A percentile compares a stretch with the other conserved stretches of the same genome.
These are phyloP conservation scores for Alfaro cultratus DNA, from an alignment of 2,797 vertebrate species.

Conservation along the genomic window DNA sequence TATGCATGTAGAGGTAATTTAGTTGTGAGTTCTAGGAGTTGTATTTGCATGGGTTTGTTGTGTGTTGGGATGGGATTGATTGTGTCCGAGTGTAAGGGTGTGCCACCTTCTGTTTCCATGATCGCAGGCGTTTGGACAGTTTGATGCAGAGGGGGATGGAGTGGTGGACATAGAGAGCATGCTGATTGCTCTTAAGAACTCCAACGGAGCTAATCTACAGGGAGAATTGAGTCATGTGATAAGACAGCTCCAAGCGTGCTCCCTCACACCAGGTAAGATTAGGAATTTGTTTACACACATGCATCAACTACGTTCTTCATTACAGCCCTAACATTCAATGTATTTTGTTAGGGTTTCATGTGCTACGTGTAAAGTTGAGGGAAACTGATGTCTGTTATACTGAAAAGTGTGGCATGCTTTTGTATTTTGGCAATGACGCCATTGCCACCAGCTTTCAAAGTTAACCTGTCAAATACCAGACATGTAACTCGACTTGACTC, in stretches of 20 bases:
- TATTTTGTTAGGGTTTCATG: background rate
- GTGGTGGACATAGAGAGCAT: constrained; percentile 95
- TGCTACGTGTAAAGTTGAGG: background rate
- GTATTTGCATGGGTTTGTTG: background rate
- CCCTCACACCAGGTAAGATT: constrained; percentile 91
- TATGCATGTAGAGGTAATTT: background rate
- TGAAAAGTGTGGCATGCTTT: background rate
- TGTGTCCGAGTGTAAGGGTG: constrained; percentile 10
- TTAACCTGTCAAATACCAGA: background rate
- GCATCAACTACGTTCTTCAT: background rate
- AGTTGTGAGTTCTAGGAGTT: background rate
- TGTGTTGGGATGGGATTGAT: background rate
- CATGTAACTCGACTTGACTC: too few relatives aligned
- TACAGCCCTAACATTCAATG: background rate
- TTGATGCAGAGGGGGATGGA: constrained; percentile 95
- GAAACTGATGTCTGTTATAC: background rate
- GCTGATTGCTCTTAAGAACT: constrained; percentile 92
- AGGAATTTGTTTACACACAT: constrained; percentile 28
- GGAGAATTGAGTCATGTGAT: constrained; percentile 96
- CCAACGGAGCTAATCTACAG: constrained; percentile 93
- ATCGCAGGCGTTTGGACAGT: constrained; percentile 92
- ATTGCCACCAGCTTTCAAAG: background rate
- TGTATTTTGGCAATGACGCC: background rate
- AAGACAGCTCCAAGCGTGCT: constrained; percentile 95
- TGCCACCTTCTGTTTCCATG: constrained; percentile 22